These are phyloP conservation scores for Ruditapes philippinarum DNA, from an alignment of 1,140 invertebrate genomes.

Conservation along the genomic window DNA sequence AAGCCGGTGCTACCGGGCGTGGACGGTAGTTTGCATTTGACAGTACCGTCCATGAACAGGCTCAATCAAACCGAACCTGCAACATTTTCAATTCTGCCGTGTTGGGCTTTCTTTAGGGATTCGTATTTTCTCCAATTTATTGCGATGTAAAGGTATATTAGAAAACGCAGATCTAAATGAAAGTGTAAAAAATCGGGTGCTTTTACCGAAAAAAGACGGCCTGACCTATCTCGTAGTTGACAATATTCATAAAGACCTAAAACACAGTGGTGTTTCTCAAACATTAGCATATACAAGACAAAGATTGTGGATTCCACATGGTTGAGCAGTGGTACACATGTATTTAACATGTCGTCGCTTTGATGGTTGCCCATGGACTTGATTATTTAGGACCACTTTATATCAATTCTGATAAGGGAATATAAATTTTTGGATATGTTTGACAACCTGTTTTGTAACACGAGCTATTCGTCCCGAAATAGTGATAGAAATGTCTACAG, in stretches of 20 bases:
- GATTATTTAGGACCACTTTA: slow-evolving; percentile 57
- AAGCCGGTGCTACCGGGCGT: too few species aligned
- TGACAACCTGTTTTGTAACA: slow-evolving; percentile 19
- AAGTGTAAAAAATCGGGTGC: background rate
- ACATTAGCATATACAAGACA: background rate
- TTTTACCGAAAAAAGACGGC: background rate
- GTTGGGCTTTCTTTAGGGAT: too few species aligned
- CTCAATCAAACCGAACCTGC: too few species aligned
- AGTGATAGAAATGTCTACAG: background rate
- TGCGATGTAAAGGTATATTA: background rate
- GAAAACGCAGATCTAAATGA: background rate
- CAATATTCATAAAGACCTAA: background rate
- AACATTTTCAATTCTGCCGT: too few species aligned
- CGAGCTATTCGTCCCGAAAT: slow-evolving; percentile 32
- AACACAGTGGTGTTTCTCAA: background rate
- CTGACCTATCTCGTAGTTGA: background rate
- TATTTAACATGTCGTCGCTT: background rate
- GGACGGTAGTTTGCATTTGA: too few species aligned
- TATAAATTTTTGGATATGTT: slow-evolving; percentile 47
- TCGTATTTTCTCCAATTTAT: too few species aligned
- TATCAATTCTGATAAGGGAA: slow-evolving; percentile 33
- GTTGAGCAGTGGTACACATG: background rate
- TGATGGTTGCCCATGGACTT: slow-evolving; percentile 41
- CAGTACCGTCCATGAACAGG: too few species aligned
- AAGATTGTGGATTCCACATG: slow-evolving; percentile 25